Evolutionary conservation across 2,888 invertebrate genomes (phyloP).

Genomic region (Craniophora ligustri): DNA sequence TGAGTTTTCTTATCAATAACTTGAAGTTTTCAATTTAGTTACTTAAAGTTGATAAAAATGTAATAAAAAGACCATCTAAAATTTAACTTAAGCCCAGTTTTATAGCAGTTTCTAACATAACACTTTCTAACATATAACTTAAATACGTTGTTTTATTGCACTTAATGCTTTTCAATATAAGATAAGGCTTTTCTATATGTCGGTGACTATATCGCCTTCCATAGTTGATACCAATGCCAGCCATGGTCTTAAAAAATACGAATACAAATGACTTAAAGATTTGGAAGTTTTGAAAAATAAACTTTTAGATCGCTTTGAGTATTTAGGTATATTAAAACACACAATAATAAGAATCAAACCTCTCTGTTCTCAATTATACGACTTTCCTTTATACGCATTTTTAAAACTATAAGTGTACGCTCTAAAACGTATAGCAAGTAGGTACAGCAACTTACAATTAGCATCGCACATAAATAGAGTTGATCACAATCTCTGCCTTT

Average conservation of each 20-base stretch:
- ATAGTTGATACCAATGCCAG: slow-evolving; percentile 29
- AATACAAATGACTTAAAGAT: slow-evolving; percentile 43
- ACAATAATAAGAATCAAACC: too few relatives aligned
- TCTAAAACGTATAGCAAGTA: slow-evolving; percentile 15
- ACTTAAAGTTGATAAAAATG: neutral
- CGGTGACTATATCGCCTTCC: slow-evolving; percentile 7
- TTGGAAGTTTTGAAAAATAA: slow-evolving; percentile 18
- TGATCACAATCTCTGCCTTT: slow-evolving; percentile 46
- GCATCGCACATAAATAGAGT: slow-evolving; percentile 30
- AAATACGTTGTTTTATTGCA: slow-evolving; percentile 18
- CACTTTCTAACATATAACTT: slow-evolving; percentile 21
- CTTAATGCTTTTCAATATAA: slow-evolving; percentile 12
- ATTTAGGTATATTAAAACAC: too few relatives aligned
- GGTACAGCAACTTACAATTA: slow-evolving; percentile 41
- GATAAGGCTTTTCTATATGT: slow-evolving; percentile 25
- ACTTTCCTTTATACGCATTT: neutral
- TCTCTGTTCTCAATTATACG: too few relatives aligned
- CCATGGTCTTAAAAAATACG: slow-evolving; percentile 46
- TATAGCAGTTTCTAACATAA: slow-evolving; percentile 8
- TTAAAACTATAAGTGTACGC: neutral
- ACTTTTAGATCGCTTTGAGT: slow-evolving; percentile 20
- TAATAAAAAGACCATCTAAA: neutral
- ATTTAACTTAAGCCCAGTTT: slow-evolving; percentile 2
- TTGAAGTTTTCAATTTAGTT: too few relatives aligned
- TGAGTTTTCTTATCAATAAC: too few relatives aligned